Base-by-base conservation (phyloP, 2,888 invertebrate genomes). In the Erynnis tages region DNA sequence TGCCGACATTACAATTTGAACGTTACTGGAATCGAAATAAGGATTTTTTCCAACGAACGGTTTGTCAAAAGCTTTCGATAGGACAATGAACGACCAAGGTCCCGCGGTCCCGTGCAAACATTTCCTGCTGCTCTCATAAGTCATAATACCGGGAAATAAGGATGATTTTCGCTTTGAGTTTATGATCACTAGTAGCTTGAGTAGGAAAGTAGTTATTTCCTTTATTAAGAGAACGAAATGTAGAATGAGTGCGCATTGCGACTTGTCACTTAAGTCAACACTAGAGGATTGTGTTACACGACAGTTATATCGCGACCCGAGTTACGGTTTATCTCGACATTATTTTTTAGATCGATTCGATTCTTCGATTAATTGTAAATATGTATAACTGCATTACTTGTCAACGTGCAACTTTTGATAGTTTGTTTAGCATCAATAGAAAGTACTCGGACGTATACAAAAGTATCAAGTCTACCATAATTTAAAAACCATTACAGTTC, bases 161-260 rank as follows among this genome's bases (percentile, higher is more conserved):
- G 53, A 46, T 13, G 7, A 23, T 2, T 54, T 49, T 52, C 54
- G 44, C 48, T 4, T 38, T 13, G 11, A 13, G 1, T 5, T n/a
- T n/a, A n/a, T n/a, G n/a, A n/a, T n/a, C n/a, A n/a, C n/a, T n/a
- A n/a, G n/a, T 21, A 6, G 11, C 38, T 38, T 40, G 30, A 45
- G 54, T 65, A 69, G 61, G 65, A 68, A 69, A 67, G 67, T 49
- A 54, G 64, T 65, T 56, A 66, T 63, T 61, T 56, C 58, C 64
- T 67, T 59, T 57, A 56, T 58, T 55, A 56, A 56, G 55, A 55
- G 57, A 53, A 55, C 58, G 53, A 49, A 58, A 55, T 59, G 59
- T 60, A 57, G 60, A 63, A 58, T 41, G 21, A 23, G 25, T 49
- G 55, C 30, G n/a, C 41, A 53, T 56, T 52, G 37, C 65, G 10